Evolutionary conservation across 2,888 invertebrate genomes (phyloP), one percentile per base, ranked within the genome.

Genomic region (Drosophila neonasuta): DNA sequence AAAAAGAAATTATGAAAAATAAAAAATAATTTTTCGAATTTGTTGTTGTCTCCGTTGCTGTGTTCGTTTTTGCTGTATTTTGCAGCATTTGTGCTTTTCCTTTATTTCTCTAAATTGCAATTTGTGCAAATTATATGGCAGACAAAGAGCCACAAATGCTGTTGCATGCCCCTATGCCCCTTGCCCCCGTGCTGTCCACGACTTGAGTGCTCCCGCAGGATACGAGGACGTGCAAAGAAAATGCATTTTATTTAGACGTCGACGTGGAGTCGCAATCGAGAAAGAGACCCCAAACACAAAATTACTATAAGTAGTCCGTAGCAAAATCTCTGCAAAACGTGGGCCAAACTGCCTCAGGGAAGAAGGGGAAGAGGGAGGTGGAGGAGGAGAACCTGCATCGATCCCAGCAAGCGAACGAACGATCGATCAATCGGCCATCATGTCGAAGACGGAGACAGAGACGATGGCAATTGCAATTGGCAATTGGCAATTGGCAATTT

Each of bases 31-130:
- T 76, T 55, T 71, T 68, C 13, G 24, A 20, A 30, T 52, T 63
- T 66, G 56, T 63, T 51, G 20, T 58, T 41, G 32, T 39, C 46
- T 39, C 41, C 45, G 64, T 57, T 50, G 29, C 36, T 13, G n/a
- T 58, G 39, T 66, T 71, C 34, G 42, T 56, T 69, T 49, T 71
- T 74, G 45, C 50, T 71, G 67, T 24, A 24, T 59, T 74, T 68
- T 68, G 74, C 62, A 69, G 71, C 67, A 62, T 68, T 72, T 78
- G 71, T 69, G 58, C 60, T 70, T 73, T 77, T 78, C 80, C 77
- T 77, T 80, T 80, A 81, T 84, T 80, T 83, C 85, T 84, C 71
- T 86, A 86, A 86, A 86, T 87, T 87, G 84, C 84, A 86, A 79
- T 87, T 87, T 82, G 82, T 66, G 76, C 72, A 85, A 83, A 86